Base-by-base conservation (phyloP, 2,888 invertebrate species). In the Chalcis sispes region DNA sequence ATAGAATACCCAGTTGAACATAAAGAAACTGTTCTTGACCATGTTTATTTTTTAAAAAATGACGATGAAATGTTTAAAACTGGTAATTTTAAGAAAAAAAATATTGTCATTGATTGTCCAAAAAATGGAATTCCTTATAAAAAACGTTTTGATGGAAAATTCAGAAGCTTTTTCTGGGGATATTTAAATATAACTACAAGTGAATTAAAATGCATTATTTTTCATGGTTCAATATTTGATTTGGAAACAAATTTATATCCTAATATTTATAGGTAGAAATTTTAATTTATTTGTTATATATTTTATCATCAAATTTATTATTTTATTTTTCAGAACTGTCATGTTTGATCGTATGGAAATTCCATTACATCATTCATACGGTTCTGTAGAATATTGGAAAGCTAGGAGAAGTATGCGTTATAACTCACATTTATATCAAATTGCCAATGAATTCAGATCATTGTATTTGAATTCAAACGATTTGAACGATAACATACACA, bases 401-500 rank as follows among this genome's bases (percentile, higher is more conserved):
- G 95, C 95, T 23, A 90, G 96, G 77, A 92, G 96, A 81, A 98
- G 98, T 83, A 97, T 99, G 96, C 91, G 95, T 81, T 99, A 98
- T 87, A 94, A 94, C 74, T 89, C 90, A 62, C 87, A 92, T 18
- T 90, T 99, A 0, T 86, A 91, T 10, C 80, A 90, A 59, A 91
- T 93, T 42, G 98, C 96, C 0, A 90, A 91, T 67, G 86, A 92
- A 13, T 98, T 94, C 86, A 90, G 95, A 54, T 82, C 84, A 62
- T 83, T 86, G 20, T 89, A 90, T 82, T 90, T 96, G n/a, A 90
- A 93, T 83, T 95, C 95, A 0, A 90, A 89, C 15, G 92, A 92
- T 83, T 86, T 89, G 40, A 75, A 77, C 0, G 95, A 95, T 86
- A 89, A 89, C 29, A 93, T 93, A 1, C 85, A 90, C 70, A 85